Evolutionary conservation across 1,140 invertebrate species (phyloP), one percentile per base, ranked within the genome.

Genomic region (Drosophila albomicans): DNA sequence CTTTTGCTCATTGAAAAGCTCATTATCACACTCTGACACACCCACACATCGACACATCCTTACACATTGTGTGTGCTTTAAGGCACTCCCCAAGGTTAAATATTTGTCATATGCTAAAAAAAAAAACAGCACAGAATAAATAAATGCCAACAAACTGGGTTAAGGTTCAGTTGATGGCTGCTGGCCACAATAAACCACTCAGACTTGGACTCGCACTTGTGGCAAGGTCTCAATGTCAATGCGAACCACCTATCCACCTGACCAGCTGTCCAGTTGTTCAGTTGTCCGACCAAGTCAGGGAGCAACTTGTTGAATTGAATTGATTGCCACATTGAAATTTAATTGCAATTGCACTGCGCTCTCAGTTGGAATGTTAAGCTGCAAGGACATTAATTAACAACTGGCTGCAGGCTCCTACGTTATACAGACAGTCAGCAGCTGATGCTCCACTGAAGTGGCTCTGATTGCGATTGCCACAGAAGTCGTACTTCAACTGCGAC

Each of bases 331-430:
- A 88, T 79, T 89, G 82, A 88, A 88, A 85, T 71, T 77, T 81
- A 88, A 85, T 89, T 87, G 85, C 84, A 89, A 85, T 87, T 79
- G 72, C 46, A 32, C 66, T 56, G 15, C 16, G 15, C 16, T 25
- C 13, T n/a, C 48, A 63, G 35, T 16, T 74, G 88, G 78, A 78
- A 88, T 84, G 85, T 70, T 84, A 88, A 89, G 84, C 57, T 78
- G 84, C 85, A 88, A 88, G 85, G 85, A 88, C 85, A 88, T 88
- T 88, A 88, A 88, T 88, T 88, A 89, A 88, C 71, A 78, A 68
- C 65, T 72, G 38, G 15, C 20, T n/a, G 13, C 25, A 35, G 30
- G 8, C 20, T 10, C 7, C 8, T 11, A 25, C 20, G 20, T 3
- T 25, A 51, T n/a, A 20, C 16, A 15, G 35, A 38, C 35, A 38